phyloP scores from a whole-genome alignment of 2,797 vertebrate genomes.

The Scleropages formosus region DNA sequence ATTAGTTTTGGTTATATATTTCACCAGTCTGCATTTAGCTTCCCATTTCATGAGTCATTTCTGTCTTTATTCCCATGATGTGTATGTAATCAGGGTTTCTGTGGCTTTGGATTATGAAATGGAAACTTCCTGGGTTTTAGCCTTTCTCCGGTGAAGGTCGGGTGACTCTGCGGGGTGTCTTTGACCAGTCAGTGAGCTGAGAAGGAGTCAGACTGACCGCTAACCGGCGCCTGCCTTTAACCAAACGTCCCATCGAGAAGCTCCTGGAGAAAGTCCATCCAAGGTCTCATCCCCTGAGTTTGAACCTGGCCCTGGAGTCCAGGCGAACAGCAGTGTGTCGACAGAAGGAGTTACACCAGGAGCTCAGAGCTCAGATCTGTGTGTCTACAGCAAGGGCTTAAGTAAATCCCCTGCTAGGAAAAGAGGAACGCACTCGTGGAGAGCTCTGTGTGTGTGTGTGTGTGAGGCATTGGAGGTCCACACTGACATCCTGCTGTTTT shows the following conservation, averaged over 20 bases:
- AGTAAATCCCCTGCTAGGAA: background rate
- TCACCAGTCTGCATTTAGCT: background rate
- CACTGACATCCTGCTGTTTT: no score
- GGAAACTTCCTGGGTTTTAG: background rate
- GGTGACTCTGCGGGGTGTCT: background rate
- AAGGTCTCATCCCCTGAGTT: background rate
- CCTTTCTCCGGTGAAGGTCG: no score
- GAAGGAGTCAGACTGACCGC: background rate
- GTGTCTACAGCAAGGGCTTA: background rate
- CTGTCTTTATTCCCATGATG: background rate
- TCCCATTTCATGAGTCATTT: background rate
- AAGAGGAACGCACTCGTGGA: background rate
- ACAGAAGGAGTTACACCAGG: background rate
- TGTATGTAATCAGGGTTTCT: background rate
- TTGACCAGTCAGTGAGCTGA: background rate
- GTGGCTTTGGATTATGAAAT: constrained; percentile 17
- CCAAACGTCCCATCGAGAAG: background rate
- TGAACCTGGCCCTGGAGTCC: background rate
- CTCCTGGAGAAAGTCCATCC: background rate
- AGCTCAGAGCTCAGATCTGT: background rate
- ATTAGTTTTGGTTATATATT: background rate
- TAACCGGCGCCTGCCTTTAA: background rate
- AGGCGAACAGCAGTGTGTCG: background rate
- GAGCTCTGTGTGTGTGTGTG: no score
- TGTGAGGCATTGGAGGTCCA: no score